Evolutionary conservation across 2,888 invertebrate species (phyloP).

Genomic region (Coelogynopora nodosa): DNA sequence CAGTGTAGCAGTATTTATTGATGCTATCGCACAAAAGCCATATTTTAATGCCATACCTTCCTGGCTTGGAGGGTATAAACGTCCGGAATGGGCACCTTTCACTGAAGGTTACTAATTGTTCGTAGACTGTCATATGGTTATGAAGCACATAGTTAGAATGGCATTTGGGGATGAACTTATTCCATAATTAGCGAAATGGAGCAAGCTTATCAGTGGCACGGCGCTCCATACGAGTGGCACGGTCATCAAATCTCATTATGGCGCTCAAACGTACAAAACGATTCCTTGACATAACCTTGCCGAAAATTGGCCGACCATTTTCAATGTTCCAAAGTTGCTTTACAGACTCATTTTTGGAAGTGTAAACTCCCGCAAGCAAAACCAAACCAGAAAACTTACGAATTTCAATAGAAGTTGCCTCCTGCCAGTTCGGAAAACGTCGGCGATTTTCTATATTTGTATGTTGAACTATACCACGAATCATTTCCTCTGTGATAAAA

Average conservation of each 20-base stretch:
- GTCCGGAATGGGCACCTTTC: background rate
- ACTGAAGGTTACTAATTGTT: slow-evolving; percentile 9
- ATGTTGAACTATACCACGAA: background rate
- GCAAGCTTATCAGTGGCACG: background rate
- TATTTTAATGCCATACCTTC: background rate
- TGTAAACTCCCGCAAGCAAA: slow-evolving; percentile 26
- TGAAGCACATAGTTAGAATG: background rate
- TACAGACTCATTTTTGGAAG: background rate
- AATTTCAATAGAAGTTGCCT: background rate
- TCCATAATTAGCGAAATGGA: slow-evolving; percentile 1
- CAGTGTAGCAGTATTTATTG: slow-evolving; percentile 11
- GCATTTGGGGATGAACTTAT: background rate
- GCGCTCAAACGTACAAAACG: background rate
- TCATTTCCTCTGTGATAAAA: background rate
- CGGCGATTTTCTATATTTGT: background rate
- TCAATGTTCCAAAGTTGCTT: slow-evolving; percentile 22
- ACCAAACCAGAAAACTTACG: slow-evolving; percentile 11
- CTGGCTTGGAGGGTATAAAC: slow-evolving; percentile 22
- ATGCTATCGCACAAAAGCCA: background rate
- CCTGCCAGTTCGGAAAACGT: slow-evolving; percentile 10
- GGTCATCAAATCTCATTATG: background rate
- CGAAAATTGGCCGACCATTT: slow-evolving; percentile 4
- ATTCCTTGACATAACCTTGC: background rate
- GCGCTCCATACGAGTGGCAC: background rate
- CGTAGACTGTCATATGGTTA: background rate